Conservation (phyloP, 1,140 invertebrate genomes). For the Babylonia areolata region DNA sequence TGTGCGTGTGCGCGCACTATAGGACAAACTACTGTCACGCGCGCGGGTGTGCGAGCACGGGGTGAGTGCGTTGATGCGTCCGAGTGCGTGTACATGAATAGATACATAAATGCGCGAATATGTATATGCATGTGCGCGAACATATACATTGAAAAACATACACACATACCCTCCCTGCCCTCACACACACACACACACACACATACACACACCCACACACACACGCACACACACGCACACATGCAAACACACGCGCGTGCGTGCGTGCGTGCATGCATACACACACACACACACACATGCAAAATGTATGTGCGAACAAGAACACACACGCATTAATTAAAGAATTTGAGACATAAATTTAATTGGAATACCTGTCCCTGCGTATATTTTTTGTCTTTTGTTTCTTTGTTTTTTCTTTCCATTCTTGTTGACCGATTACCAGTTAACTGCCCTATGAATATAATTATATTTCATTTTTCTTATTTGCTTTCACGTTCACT, state of each 20-base stretch:
- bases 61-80: no score
- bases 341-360: neutral
- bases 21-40: no score
- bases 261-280: neutral
- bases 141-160: neutral
- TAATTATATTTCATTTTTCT: no score
- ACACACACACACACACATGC: neutral
- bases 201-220: neutral
- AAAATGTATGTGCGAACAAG: neutral
- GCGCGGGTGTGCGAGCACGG: no score
- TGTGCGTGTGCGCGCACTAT: neutral
- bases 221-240: neutral
- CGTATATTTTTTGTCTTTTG: no score
- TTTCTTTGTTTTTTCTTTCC: no score
- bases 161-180: neutral
- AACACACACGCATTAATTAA: neutral
- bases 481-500: no score
- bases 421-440: no score
- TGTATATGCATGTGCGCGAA: neutral
- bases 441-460: no score
- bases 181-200: neutral
- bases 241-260: neutral
- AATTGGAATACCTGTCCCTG: no score
- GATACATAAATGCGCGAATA: neutral
- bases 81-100: no score